phyloP scores from a whole-genome alignment of 2,113 vertebrate species.

The Alligator sinensis region DNA sequence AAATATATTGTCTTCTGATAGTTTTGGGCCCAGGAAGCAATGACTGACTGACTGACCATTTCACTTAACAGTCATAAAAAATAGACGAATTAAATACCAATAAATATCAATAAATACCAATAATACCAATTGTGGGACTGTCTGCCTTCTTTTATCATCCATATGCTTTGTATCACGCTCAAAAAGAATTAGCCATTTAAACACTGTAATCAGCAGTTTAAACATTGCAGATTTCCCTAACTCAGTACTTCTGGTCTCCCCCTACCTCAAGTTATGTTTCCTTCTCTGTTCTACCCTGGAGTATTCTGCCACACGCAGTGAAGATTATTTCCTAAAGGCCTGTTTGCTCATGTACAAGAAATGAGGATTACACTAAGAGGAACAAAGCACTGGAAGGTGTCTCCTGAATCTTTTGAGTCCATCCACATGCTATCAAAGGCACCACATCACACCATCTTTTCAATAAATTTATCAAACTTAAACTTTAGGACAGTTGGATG shows the following conservation, averaged over 20 bases:
- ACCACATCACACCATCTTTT: too few species aligned
- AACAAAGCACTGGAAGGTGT: too few species aligned
- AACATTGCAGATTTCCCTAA: not conserved
- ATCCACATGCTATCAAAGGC: too few species aligned
- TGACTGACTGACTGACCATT: slow-evolving; percentile 13
- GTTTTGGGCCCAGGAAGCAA: not conserved
- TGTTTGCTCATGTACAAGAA: not conserved
- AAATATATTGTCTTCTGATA: slow-evolving; percentile 4
- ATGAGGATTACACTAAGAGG: not conserved
- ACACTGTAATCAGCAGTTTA: not conserved
- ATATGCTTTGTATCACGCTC: slow-evolving; percentile 27
- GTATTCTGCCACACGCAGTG: not conserved
- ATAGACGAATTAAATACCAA: slow-evolving; percentile 11
- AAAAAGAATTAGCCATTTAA: not conserved
- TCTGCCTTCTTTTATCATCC: slow-evolving; percentile 36
- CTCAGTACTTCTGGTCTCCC: not conserved
- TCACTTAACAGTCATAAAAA: slow-evolving; percentile 40
- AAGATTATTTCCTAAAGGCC: not conserved
- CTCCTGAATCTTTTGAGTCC: too few species aligned
- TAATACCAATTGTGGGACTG: slow-evolving; percentile 35
- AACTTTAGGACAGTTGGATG: too few species aligned
- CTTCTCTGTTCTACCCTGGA: not conserved
- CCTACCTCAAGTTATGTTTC: not conserved
- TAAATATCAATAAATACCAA: not conserved
- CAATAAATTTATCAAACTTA: too few species aligned